These are phyloP conservation scores for Bradynema listronoti DNA, from an alignment of 1,140 invertebrate species.

Conservation along the genomic window DNA sequence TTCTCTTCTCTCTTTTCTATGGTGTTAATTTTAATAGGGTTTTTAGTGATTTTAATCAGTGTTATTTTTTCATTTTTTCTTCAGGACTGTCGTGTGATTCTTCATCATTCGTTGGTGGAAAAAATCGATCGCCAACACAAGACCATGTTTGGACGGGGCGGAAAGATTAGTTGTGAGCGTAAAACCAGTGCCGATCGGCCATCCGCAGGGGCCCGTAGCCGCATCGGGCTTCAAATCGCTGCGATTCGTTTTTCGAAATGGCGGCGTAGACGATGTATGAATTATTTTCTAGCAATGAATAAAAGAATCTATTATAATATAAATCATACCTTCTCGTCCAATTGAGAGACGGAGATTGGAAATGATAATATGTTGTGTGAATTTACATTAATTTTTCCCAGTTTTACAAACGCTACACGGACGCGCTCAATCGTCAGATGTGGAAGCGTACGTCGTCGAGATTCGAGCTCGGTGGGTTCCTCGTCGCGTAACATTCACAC, in stretches of 20 bases:
- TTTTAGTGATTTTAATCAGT: too few species aligned
- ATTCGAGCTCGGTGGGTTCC: constrained; percentile 47
- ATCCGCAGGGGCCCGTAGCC: constrained; percentile 41
- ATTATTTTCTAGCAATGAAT: background rate
- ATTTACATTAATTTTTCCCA: too few species aligned
- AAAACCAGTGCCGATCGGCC: constrained; percentile 59
- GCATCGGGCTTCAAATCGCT: constrained; percentile 36
- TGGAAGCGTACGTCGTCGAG: constrained; percentile 59
- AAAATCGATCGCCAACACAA: constrained; percentile 55
- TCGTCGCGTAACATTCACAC: constrained; percentile 33
- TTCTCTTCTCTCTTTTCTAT: background rate
- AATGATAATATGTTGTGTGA: too few species aligned
- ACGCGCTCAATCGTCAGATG: constrained; percentile 59
- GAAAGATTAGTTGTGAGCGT: constrained; percentile 74
- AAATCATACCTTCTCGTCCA: too few species aligned
- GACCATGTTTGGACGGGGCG: constrained; percentile 53
- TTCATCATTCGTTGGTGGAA: constrained; percentile 56
- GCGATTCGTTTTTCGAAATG: constrained; percentile 47
- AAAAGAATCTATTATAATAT: background rate
- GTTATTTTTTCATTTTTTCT: too few species aligned
- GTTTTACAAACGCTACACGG: constrained; percentile 63
- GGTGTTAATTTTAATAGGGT: background rate
- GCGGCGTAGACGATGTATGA: constrained; percentile 58
- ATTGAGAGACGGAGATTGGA: too few species aligned
- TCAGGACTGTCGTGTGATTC: too few species aligned